Base-by-base conservation (phyloP, 2,113 vertebrate species). In the Stictonetta naevosa region DNA sequence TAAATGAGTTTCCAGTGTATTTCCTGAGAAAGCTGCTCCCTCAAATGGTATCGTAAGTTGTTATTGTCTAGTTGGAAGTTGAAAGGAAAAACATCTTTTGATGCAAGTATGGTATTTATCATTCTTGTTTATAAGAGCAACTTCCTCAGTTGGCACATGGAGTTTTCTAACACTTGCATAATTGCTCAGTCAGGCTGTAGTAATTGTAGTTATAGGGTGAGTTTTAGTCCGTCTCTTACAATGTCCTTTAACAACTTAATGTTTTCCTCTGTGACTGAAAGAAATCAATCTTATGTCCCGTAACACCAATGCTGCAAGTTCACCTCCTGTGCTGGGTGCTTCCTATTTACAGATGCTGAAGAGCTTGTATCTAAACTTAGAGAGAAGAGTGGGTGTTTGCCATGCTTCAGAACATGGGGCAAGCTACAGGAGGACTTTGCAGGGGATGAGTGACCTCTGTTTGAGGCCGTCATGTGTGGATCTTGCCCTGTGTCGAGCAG, bases 391-490 rank as follows among this genome's bases (percentile, higher is more conserved):
- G 48, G 36, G 28, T 81, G 12, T 83, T 68, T 86, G 48, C 52
- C n/a, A 31, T 22, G 9, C 16, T 0, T 48, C 46, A 48, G 20
- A 48, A 48, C 46, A 0, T 55, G 60, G 52, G 40, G 36, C 46
- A 84, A 74, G 29, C 55, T 66, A 2, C 3, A 1, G 3, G 15
- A 34, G 67, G 46, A 26, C 52, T 79, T 59, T 20, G 13, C 38
- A 48, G 67, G 34, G 83, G 38, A 85, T 59, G 55, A 68, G 26
- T 31, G 34, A 42, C 34, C 23, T 90, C 42, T 36, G 26, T 64
- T 82, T 69, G 38, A 1, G 6, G 13, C 71, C 11, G 5, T 68
- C 1, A 0, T 26, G n/a, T 0, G 0, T 55, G 42, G 36, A 21
- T 82, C 67, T 60, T 84, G 23, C 48, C 48, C 15, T 56, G 10